These are phyloP conservation scores for Elanoides forficatus DNA, from an alignment of 2,113 vertebrate genomes.

Conservation along the genomic window DNA sequence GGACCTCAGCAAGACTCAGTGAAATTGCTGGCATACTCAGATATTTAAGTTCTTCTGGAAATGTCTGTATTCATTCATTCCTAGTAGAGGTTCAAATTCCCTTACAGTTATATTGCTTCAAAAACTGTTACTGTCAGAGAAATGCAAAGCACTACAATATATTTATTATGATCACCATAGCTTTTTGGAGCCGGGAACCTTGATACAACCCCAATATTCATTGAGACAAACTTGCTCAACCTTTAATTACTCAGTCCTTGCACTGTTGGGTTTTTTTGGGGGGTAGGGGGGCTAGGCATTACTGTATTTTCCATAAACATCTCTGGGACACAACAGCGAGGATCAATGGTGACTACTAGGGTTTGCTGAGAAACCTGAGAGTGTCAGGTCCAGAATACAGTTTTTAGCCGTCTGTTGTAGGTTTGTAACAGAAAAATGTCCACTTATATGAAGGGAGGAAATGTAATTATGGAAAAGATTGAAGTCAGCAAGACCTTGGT, in stretches of 20 bases:
- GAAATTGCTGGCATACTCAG: background rate
- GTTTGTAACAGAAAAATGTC: background rate
- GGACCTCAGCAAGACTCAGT: background rate
- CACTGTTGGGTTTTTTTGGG: background rate
- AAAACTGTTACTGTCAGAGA: background rate
- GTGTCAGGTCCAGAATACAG: background rate
- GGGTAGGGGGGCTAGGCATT: background rate
- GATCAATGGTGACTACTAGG: background rate
- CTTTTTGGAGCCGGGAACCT: background rate
- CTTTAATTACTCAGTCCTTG: background rate
- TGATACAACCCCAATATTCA: background rate
- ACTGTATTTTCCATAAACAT: background rate
- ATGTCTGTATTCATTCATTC: background rate
- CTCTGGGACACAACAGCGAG: fast-evolving
- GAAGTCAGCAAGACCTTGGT: background rate
- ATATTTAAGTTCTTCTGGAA: background rate
- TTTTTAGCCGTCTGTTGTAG: background rate
- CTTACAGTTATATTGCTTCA: background rate
- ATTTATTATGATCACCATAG: background rate
- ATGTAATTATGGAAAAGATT: background rate
- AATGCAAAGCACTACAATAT: background rate
- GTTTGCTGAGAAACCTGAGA: background rate
- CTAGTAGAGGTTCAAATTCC: background rate
- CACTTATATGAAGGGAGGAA: background rate
- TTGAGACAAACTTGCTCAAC: background rate